Percentiles rank a stretch among this genome's conserved stretches.
phyloP scores from a whole-genome alignment of 2,888 invertebrate genomes.

The Pandemis cinnamomeana region DNA sequence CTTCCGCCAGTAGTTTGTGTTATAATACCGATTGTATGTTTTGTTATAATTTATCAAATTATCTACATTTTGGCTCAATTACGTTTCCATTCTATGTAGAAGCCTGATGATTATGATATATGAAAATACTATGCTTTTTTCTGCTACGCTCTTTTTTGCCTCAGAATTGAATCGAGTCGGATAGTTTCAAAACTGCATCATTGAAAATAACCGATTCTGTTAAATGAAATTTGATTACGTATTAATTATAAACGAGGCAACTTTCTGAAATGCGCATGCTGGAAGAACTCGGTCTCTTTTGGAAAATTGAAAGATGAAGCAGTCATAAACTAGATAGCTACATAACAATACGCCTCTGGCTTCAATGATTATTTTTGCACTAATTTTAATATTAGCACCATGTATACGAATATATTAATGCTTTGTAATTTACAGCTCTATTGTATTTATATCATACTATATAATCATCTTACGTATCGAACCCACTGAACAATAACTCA shows the following conservation, averaged over 20 bases:
- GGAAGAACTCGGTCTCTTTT: slow-evolving; percentile 49
- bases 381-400: slow-evolving; percentile 65
- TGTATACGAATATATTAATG: slow-evolving; percentile 59
- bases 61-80: slow-evolving; percentile 81
- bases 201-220: slow-evolving; percentile 10
- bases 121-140: slow-evolving; percentile 63
- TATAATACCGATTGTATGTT: slow-evolving; percentile 32
- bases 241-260: slow-evolving; percentile 8
- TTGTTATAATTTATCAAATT: slow-evolving; percentile 61
- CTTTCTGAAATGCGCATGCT: slow-evolving; percentile 71
- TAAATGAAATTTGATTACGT: slow-evolving; percentile 5
- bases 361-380: slow-evolving; percentile 70
- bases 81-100: slow-evolving; percentile 70
- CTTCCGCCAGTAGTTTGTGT: slow-evolving; percentile 33
- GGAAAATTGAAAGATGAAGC: slow-evolving; percentile 31
- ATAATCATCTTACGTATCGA: slow-evolving; percentile 56
- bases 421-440: slow-evolving; percentile 73
- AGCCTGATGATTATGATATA: slow-evolving; percentile 61
- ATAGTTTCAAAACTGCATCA: slow-evolving; percentile 12
- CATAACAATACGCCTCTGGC: slow-evolving; percentile 70
- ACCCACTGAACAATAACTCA: slow-evolving; percentile 49
- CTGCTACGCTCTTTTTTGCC: slow-evolving; percentile 70
- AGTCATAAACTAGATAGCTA: slow-evolving; percentile 47
- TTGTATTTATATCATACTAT: slow-evolving; percentile 51
- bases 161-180: slow-evolving; percentile 44